Conservation (phyloP, 1,140 invertebrate genomes). For the Planococcus citri region DNA sequence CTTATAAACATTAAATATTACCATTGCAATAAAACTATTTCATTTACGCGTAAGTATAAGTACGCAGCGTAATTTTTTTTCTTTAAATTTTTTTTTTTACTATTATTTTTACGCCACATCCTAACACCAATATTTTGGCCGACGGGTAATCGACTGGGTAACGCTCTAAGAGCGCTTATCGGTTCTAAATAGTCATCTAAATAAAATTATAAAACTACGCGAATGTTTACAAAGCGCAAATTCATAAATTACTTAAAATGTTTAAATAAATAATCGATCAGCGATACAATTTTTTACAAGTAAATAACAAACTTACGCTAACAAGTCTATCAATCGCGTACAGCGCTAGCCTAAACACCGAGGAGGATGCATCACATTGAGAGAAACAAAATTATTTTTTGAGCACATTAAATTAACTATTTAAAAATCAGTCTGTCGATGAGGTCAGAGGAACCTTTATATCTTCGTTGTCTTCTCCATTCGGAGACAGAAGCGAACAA, state of each 20-base stretch:
- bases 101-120: background rate
- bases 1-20: background rate
- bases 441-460: background rate
- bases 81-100: too few species aligned
- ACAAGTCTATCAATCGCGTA: background rate
- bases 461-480: slow-evolving; percentile 11
- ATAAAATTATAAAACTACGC: background rate
- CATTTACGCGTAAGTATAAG: background rate
- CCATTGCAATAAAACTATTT: slow-evolving; percentile 2
- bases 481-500: slow-evolving; percentile 22
- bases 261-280: slow-evolving; percentile 8
- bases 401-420: slow-evolving; percentile 2
- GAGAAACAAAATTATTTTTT: background rate
- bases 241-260: background rate
- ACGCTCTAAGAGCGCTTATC: background rate
- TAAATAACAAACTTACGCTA: slow-evolving; percentile 7
- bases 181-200: background rate
- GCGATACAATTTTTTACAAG: background rate
- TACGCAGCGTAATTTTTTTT: too few species aligned
- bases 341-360: background rate
- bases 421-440: background rate
- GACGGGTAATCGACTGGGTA: background rate
- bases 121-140: background rate
- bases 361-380: background rate
- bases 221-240: background rate